Base-by-base conservation (phyloP, 2,888 invertebrate species). In the Nomada ferruginata region DNA sequence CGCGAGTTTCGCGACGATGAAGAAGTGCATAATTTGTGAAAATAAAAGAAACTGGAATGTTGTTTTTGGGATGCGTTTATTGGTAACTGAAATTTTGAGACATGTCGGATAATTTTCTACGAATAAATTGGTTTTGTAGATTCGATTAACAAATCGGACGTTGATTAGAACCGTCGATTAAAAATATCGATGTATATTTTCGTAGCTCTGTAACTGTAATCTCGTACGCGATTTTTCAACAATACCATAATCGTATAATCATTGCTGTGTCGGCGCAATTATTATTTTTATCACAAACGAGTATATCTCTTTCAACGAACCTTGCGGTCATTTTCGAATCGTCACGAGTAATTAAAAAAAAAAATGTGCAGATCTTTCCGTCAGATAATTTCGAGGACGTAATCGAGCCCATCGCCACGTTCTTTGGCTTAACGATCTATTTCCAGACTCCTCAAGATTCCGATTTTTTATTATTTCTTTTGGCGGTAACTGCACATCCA, bases 391-490 rank as follows among this genome's bases (percentile, higher is more conserved):
- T 55, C 68, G 70, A 57, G 69, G 66, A 70, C 60, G 65, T 66
- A 18, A 71, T 83, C 76, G 50, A 79, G 78, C 82, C 60, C 50
- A 59, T 52, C 44, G 80, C 79, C 83, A 52, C 61, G 70, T 76
- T 86, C 77, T 80, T 85, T 80, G 84, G 84, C 80, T 70, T 80
- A 65, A 77, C 53, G 61, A 63, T 63, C 74, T 47, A 26, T 55
- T 59, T 60, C 36, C 53, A 57, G 65, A 75, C 52, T 66, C 53
- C 60, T 9, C 36, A 23, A 18, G 42, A 42, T 75, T 29, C 18
- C 50, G 36, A 53, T 66, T 60, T 61, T 66, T 0, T 29, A 7
- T 36, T 36, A 36, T 36, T 36, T 36, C 36, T 7, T 36, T 36
- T 36, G 7, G 50, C 69, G 63, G 29, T 52, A 69, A 76, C 76